phyloP scores from a whole-genome alignment of 2,797 vertebrate species.

The Siniperca scherzeri region DNA sequence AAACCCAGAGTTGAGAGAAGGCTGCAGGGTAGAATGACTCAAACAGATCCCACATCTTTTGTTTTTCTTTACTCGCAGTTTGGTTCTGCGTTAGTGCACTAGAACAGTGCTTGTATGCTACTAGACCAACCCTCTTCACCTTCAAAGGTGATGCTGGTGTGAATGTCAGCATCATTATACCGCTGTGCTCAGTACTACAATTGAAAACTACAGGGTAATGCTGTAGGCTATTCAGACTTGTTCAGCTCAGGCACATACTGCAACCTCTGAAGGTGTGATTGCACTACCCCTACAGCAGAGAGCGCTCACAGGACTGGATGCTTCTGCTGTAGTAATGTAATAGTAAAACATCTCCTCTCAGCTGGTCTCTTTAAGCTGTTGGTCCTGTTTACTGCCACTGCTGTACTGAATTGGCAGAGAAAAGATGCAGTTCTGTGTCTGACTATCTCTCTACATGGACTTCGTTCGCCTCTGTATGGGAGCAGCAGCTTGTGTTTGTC shows the following conservation, averaged over 20 bases:
- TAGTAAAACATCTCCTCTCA: conserved; percentile 16
- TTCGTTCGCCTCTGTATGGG: conserved; percentile 16
- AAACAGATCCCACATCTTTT: conserved; percentile 12
- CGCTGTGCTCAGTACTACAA: not conserved
- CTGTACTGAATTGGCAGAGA: conserved; percentile 23
- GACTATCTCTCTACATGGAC: conserved; percentile 23
- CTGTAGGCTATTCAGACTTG: not conserved
- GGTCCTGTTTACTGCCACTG: conserved; percentile 20
- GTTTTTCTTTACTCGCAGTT: conserved; percentile 13
- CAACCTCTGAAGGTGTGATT: not conserved
- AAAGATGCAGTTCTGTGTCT: conserved; percentile 2
- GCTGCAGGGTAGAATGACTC: conserved; percentile 11
- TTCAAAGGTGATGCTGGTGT: conserved; percentile 9
- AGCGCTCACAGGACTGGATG: conserved; percentile 13
- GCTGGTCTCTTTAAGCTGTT: conserved; percentile 5
- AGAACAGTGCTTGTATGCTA: not conserved
- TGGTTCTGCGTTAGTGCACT: not conserved
- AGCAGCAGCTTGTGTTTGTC: conserved; percentile 72
- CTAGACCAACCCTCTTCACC: conserved; percentile 16
- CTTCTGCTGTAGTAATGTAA: not conserved
- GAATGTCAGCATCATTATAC: conserved; percentile 13
- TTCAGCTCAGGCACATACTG: not conserved
- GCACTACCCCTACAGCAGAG: conserved; percentile 29
- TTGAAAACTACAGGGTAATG: not conserved
- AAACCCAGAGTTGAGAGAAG: conserved; percentile 18